phyloP scores from a whole-genome alignment of 2,797 vertebrate species.

The Eospalax fontanierii region DNA sequence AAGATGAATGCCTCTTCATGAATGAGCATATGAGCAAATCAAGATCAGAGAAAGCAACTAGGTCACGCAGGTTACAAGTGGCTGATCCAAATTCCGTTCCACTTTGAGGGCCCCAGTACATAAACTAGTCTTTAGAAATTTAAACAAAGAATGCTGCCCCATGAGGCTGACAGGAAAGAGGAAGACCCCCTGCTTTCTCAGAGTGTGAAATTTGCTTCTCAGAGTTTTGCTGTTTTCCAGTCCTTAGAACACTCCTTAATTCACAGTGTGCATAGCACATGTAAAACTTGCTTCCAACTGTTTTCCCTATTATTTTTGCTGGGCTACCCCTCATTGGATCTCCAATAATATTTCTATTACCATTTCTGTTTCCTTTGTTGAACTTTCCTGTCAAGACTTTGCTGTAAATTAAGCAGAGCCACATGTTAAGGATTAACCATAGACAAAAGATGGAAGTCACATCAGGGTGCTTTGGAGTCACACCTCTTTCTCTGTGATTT shows the following conservation, averaged over 20 bases:
- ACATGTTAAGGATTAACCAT: not conserved
- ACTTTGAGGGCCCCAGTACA: not conserved
- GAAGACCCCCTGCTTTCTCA: not conserved
- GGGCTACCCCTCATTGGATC: not conserved
- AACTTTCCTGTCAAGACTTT: not conserved
- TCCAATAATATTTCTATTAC: not conserved
- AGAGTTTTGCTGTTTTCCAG: not conserved
- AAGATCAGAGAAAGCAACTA: not conserved
- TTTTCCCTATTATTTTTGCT: not conserved
- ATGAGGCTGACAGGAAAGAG: not conserved
- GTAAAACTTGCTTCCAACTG: not conserved
- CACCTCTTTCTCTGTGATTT: not conserved
- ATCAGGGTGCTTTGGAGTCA: not conserved
- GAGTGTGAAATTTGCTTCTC: not conserved
- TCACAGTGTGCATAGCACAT: not conserved
- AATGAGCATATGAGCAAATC: not conserved
- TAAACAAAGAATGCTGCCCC: not conserved
- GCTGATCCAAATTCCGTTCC: not conserved
- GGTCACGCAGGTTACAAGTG: not conserved
- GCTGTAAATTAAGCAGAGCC: not conserved
- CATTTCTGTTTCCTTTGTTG: not conserved
- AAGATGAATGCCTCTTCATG: not conserved
- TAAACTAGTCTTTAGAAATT: not conserved
- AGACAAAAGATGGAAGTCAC: not conserved
- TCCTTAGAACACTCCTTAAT: not conserved